Conservation (phyloP, 1,140 invertebrate species). For the Drosophila persimilis region DNA sequence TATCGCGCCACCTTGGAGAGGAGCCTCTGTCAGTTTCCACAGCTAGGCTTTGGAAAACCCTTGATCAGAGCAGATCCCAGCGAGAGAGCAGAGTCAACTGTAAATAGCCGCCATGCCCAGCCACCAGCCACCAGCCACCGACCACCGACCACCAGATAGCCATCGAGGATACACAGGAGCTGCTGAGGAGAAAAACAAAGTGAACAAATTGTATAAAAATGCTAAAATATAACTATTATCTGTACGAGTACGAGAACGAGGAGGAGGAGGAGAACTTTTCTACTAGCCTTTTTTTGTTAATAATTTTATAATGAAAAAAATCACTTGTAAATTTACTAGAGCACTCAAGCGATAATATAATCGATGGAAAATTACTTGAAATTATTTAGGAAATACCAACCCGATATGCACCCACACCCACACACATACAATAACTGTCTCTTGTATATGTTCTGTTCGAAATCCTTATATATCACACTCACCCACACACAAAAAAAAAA, state of each 20-base stretch:
- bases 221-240: conserved; percentile 51
- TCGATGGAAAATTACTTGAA: conserved; percentile 41
- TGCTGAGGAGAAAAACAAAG: conserved; percentile 22
- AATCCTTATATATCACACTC: conserved; percentile 30
- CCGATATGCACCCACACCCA: background rate
- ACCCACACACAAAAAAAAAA: conserved; percentile 22
- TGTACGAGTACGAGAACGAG: conserved; percentile 32
- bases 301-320: conserved; percentile 51
- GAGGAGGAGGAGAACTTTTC: conserved; percentile 30
- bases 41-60: conserved; percentile 68
- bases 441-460: conserved; percentile 72
- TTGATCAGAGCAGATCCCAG: conserved; percentile 49
- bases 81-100: conserved; percentile 46
- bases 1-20: conserved; percentile 7
- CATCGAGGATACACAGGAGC: conserved; percentile 30
- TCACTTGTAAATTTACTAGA: conserved; percentile 49
- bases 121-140: conserved; percentile 11
- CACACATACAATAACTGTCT: conserved; percentile 37
- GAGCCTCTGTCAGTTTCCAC: conserved; percentile 57
- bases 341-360: conserved; percentile 17
- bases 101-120: conserved; percentile 59
- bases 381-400: conserved; percentile 21
- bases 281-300: conserved; percentile 60
- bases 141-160: conserved; percentile 7
- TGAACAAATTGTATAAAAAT: conserved; percentile 78